phyloP scores from a whole-genome alignment of 2,888 invertebrate genomes.

The Abrostola tripartita region DNA sequence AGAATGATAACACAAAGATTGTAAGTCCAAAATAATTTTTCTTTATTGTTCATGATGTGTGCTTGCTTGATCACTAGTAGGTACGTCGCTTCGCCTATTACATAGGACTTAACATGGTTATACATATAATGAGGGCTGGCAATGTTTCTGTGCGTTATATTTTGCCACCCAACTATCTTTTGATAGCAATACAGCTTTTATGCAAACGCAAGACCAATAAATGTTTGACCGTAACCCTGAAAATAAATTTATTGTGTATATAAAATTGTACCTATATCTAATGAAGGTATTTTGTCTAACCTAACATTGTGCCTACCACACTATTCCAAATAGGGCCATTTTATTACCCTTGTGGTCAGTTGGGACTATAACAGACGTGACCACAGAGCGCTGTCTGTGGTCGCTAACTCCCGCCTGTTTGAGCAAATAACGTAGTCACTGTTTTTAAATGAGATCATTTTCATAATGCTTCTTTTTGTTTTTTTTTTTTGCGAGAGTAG shows the following conservation, averaged over 20 bases:
- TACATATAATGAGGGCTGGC: too few species aligned
- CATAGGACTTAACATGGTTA: too few species aligned
- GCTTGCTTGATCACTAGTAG: too few species aligned
- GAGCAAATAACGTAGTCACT: constrained; percentile 7
- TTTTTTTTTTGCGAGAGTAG: not conserved
- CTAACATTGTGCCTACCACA: constrained; percentile 15
- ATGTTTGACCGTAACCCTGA: constrained; percentile 18
- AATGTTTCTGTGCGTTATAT: not conserved
- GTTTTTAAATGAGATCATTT: constrained; percentile 29
- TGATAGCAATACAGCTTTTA: not conserved
- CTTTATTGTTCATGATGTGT: too few species aligned
- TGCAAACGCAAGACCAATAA: not conserved
- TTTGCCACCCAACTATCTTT: not conserved
- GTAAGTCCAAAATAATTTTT: too few species aligned
- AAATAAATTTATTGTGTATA: constrained; percentile 33
- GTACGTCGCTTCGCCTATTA: too few species aligned
- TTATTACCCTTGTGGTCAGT: constrained; percentile 31
- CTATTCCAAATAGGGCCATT: constrained; percentile 23
- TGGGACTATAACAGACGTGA: constrained; percentile 17
- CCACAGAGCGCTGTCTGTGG: constrained; percentile 17
- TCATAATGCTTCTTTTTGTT: constrained; percentile 7
- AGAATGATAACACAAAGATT: too few species aligned
- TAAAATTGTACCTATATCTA: constrained; percentile 10
- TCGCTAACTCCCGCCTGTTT: constrained; percentile 7
- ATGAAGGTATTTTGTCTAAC: constrained; percentile 9